Base-by-base conservation (phyloP, 2,113 vertebrate genomes). In the Ahaetulla prasina region DNA sequence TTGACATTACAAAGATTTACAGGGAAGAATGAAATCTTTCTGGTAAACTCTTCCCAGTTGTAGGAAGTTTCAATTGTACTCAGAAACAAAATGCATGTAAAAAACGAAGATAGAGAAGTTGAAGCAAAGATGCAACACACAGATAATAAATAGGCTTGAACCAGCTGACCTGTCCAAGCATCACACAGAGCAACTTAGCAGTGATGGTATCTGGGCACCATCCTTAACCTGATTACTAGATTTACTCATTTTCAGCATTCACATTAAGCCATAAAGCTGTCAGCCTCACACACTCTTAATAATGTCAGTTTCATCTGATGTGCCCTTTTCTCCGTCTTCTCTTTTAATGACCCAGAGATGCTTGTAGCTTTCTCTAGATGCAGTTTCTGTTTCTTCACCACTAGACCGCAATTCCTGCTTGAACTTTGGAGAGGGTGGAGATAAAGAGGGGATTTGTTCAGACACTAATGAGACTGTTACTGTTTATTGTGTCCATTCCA, bases 401-500 rank as follows among this genome's bases (percentile, higher is more conserved):
- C 18, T 39, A 22, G 74, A 80, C 74, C 3, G 1, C n/a, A 80
- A 80, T 20, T 80, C 68, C n/a, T 43, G 18, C 18, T 9, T 80
- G 74, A 80, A 39, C n/a, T 39, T 16, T 39, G 68, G 74, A 5
- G 18, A 22, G 0, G 8, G 39, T 39, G n/a, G n/a, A 39, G n/a
- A 22, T 39, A 9, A 35, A 35, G 57, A 68, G 63, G 63, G 12
- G 3, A 39, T 6, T 80, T 80, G 16, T 80, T 39, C 74, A 80
- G 5, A 22, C 74, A 39, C 16, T 80, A 80, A 80, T 39, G 16
- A 80, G 74, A 80, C 35, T 1, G 0, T 57, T n/a, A 12, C 30
- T 89, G 45, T 39, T 90, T 85, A 57, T n/a, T 89, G 7, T 4
- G 6, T 93, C 89, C 86, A 60, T 93, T 93, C 22, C 30, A 89